Evolutionary conservation across 2,797 vertebrate genomes (phyloP).

Genomic region (Myotis myotis): DNA sequence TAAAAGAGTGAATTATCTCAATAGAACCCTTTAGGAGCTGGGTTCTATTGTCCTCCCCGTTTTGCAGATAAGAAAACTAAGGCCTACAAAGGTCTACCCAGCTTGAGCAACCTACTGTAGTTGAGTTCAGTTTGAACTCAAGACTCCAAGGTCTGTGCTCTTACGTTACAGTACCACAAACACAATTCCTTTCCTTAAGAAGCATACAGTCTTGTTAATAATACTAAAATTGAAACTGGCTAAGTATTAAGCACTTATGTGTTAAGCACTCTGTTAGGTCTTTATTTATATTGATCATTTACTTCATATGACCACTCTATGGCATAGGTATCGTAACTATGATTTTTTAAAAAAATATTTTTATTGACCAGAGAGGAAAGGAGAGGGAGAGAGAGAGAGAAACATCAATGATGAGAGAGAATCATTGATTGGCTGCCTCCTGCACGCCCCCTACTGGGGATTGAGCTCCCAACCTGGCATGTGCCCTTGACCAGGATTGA

Average conservation of each 20-base stretch:
- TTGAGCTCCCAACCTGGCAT: too few species aligned
- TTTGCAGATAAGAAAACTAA: conserved; percentile 22
- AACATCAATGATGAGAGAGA: too few species aligned
- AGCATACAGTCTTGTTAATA: neutral
- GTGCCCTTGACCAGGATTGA: too few species aligned
- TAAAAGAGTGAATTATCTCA: neutral
- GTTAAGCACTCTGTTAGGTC: neutral
- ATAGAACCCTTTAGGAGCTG: neutral
- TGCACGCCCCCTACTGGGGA: too few species aligned
- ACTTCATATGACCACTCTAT: neutral
- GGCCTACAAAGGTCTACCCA: neutral
- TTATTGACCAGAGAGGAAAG: too few species aligned
- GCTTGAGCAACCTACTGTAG: neutral
- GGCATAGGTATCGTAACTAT: neutral
- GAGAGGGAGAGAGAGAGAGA: too few species aligned
- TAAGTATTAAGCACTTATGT: neutral
- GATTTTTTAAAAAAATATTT: neutral
- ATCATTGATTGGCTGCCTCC: too few species aligned
- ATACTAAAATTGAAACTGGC: neutral
- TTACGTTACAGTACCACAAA: neutral
- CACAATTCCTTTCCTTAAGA: neutral
- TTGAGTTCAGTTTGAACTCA: neutral
- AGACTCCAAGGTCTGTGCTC: neutral
- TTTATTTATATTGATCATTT: neutral
- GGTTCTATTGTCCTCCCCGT: neutral